Conservation (phyloP, 2,888 invertebrate genomes). For the Zelleria hepariella region DNA sequence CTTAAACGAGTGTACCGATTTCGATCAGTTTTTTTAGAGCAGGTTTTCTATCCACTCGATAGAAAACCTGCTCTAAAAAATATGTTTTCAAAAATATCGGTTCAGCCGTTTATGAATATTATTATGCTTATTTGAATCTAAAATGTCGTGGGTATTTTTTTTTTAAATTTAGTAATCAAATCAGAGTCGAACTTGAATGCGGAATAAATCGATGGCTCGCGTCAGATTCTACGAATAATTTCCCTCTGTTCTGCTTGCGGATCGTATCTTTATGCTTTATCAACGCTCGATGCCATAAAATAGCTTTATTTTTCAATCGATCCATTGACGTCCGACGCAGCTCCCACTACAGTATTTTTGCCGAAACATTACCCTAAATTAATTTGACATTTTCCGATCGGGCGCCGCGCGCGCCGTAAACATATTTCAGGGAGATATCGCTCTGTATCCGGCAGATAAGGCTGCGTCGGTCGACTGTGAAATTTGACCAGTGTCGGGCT, state of each 20-base stretch:
- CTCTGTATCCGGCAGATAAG: slow-evolving; percentile 17
- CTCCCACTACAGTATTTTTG: background rate
- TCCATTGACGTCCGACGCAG: background rate
- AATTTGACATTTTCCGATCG: background rate
- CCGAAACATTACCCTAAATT: background rate
- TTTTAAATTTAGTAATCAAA: too few species aligned
- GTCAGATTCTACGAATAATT: too few species aligned
- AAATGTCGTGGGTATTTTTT: too few species aligned
- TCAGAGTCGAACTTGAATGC: too few species aligned
- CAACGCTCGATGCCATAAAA: background rate
- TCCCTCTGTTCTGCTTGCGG: background rate
- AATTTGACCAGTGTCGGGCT: slow-evolving; percentile 50
- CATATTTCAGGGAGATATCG: slow-evolving; percentile 24
- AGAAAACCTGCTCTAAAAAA: too few species aligned
- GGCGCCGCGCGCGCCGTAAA: slow-evolving; percentile 15
- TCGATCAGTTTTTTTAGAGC: too few species aligned
- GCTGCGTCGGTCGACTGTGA: slow-evolving; percentile 36
- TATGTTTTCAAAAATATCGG: too few species aligned
- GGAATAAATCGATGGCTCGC: too few species aligned
- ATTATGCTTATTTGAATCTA: too few species aligned
- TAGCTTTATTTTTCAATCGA: background rate
- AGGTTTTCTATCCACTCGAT: too few species aligned
- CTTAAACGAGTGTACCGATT: too few species aligned
- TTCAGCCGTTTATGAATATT: too few species aligned
- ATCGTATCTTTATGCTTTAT: background rate